Evolutionary conservation across 2,797 vertebrate species (phyloP), one percentile per base, ranked within the genome.

Genomic region (Sternarchorhynchus goeldii): DNA sequence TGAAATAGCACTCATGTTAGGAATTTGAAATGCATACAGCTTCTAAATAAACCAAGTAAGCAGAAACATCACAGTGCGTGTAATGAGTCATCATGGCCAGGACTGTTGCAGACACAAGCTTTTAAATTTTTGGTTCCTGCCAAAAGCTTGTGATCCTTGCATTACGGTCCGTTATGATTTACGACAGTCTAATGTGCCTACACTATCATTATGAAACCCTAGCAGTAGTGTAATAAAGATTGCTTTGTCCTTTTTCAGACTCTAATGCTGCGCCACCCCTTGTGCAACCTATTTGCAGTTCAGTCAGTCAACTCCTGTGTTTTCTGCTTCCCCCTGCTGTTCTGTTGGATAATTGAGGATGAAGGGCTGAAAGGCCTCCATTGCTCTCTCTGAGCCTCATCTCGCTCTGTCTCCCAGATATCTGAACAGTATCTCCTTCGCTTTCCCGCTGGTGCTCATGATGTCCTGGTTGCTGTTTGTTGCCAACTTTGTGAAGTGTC

Each of bases 401-500:
- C 56, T 45, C 17, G 66, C 8, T 77, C 14, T 62, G 21, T 21
- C n/a, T 81, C 81, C 79, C 91, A 99, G 97, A 83, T 99, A 96
- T 88, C 94, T 99, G 81, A 94, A 95, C 90, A 96, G 95, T 78
- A 94, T 99, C 81, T 91, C 95, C 82, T 96, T 95, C 74, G 94
- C 95, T 79, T 96, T 99, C 86, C 97, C 97, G 0, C 88, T 99
- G 78, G 93, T 95, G 84, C 91, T 99, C 86, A 97, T 99, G 96
- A 89, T 96, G 78, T 94, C 97, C 86, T 99, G 97, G 97, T 90
- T 96, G 78, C 93, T 99, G 84, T 98, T 98, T 80, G 92, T 99
- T 82, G 95, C 97, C 74, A 92, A 96, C 83, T 99, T 99, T 88
- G 96, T 98, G 72, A 99, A 96, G 91, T 98, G 96, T 77, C 94